phyloP scores from a whole-genome alignment of 2,888 invertebrate species.

The Meteorus colon region DNA sequence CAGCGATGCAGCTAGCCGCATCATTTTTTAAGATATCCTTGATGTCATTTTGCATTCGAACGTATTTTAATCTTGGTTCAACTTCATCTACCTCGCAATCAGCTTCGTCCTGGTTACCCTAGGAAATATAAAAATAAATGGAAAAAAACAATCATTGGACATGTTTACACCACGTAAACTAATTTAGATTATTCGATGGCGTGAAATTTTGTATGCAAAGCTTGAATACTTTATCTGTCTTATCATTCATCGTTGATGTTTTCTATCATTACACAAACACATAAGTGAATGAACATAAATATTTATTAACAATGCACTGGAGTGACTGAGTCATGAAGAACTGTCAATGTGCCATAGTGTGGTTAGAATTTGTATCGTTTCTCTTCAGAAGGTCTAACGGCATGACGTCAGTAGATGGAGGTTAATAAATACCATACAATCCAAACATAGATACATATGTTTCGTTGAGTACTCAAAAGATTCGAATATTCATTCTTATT shows the following conservation, averaged over 20 bases:
- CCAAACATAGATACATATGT: not conserved
- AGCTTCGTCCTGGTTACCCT: conserved; percentile 67
- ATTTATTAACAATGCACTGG: not conserved
- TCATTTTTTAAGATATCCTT: conserved; percentile 88
- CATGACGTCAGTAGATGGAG: not conserved
- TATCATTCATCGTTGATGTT: conserved; percentile 13
- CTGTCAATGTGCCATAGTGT: not conserved
- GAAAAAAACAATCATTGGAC: conserved; percentile 27
- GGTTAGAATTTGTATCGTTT: not conserved
- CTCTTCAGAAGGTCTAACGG: not conserved
- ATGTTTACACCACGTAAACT: not conserved
- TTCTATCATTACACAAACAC: not conserved
- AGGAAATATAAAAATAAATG: conserved; percentile 59
- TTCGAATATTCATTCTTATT: too few relatives aligned
- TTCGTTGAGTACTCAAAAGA: not conserved
- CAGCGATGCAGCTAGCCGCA: conserved; percentile 93
- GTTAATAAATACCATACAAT: not conserved
- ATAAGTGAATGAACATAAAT: not conserved
- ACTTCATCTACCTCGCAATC: conserved; percentile 77
- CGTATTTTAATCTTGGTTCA: conserved; percentile 94
- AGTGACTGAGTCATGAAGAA: not conserved
- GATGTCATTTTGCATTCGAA: conserved; percentile 90
- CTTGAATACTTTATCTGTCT: conserved; percentile 2
- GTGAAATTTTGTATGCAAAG: not conserved
- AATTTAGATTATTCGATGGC: not conserved